These are phyloP conservation scores for Bicyclus anynana DNA, from an alignment of 1,140 invertebrate genomes.

Conservation along the genomic window DNA sequence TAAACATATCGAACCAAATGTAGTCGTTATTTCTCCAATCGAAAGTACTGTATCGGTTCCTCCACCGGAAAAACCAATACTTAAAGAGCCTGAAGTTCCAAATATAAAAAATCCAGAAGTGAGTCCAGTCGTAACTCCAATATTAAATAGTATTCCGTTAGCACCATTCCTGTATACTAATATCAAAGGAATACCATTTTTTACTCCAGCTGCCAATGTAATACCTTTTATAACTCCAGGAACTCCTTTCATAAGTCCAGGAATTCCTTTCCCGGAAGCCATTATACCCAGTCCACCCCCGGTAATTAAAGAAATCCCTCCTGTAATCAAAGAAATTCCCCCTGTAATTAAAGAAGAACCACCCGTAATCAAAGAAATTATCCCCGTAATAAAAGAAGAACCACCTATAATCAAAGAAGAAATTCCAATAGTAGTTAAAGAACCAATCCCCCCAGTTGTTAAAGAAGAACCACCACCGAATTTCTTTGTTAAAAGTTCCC, in stretches of 20 bases:
- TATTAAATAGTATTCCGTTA: slow-evolving; percentile 6
- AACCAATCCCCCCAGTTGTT: slow-evolving; percentile 6
- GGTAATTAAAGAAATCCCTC: neutral
- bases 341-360: slow-evolving; percentile 13
- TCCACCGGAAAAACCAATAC: slow-evolving; percentile 6
- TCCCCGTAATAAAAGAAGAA: slow-evolving; percentile 9
- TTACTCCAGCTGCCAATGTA: slow-evolving; percentile 1
- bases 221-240: slow-evolving; percentile 8
- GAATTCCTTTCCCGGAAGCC: slow-evolving; percentile 7
- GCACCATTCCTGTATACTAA: slow-evolving; percentile 17
- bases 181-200: slow-evolving; percentile 20
- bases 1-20: slow-evolving; percentile 6
- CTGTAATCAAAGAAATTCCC: no score
- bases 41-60: slow-evolving; percentile 15
- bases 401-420: slow-evolving; percentile 1
- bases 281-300: slow-evolving; percentile 7
- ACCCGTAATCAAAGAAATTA: neutral
- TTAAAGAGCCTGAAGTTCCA: neutral
- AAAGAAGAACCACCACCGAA: slow-evolving; percentile 32
- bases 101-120: slow-evolving; percentile 5
- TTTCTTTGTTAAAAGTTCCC: slow-evolving; percentile 38
- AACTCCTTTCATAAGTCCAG: slow-evolving; percentile 7
- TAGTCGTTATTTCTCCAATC: slow-evolving; percentile 12
- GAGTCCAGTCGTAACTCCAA: neutral
- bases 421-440: slow-evolving; percentile 6